These are phyloP conservation scores for Crocuta crocuta DNA, from an alignment of 2,113 vertebrate genomes.

Conservation along the genomic window DNA sequence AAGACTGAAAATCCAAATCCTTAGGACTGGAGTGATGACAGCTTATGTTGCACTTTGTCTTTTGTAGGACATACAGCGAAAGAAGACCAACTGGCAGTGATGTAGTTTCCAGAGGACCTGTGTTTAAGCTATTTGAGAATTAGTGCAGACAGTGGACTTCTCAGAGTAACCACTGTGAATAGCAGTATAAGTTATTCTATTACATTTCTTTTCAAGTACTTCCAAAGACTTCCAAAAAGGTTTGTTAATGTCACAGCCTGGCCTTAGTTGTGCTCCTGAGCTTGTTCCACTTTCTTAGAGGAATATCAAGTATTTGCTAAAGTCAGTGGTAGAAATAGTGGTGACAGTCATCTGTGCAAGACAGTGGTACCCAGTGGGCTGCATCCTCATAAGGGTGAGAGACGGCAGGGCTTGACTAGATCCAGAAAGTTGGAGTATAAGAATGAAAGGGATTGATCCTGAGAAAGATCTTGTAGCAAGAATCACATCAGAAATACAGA, in stretches of 20 bases:
- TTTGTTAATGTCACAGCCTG: neutral
- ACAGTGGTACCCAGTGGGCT: neutral
- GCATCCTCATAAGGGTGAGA: neutral
- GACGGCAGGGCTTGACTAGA: neutral
- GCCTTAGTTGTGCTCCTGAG: neutral
- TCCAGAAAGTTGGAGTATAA: neutral
- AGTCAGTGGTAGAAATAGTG: neutral
- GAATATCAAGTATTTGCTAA: neutral
- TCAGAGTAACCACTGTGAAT: neutral
- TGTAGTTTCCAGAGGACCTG: slow-evolving; percentile 21
- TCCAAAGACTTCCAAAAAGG: neutral
- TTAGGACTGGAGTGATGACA: neutral
- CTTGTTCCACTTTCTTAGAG: neutral
- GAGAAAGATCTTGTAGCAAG: neutral
- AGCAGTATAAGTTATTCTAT: neutral
- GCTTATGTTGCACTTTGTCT: neutral
- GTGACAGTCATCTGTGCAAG: neutral
- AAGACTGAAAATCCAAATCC: slow-evolving; percentile 54
- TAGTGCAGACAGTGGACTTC: neutral
- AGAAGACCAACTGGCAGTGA: neutral
- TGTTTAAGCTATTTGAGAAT: neutral
- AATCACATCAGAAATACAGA: neutral
- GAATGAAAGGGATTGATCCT: neutral
- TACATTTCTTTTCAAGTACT: slow-evolving; percentile 12
- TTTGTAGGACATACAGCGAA: neutral